Evolutionary conservation across 2,797 vertebrate genomes (phyloP), one percentile per base, ranked within the genome.

Genomic region (Australoheros facetus): DNA sequence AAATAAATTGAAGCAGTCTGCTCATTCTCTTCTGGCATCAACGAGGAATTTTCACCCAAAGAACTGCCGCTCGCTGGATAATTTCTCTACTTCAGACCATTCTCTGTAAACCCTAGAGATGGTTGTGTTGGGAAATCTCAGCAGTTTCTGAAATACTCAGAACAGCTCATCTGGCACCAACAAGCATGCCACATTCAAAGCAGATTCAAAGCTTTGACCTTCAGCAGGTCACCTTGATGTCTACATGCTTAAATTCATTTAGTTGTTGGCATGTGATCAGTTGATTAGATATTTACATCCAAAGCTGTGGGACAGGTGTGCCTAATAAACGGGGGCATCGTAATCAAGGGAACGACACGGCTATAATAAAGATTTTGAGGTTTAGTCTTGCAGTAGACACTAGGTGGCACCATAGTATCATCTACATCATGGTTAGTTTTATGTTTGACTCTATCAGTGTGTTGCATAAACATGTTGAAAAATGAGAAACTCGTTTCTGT

Each of bases 381-480:
- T 54, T 51, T 26, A 45, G 26, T 62, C 56, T 16, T 7, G 3
- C 7, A 72, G 62, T 30, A 37, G 54, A 59, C 95, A 89, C 82
- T 72, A 85, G 93, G 56, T 92, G 94, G 81, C 87, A 90, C 81
- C 85, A 88, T 88, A 51, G 39, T n/a, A 53, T 28, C 64, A 75
- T 55, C 19, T 56, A 14, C 5, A 19, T 34, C 55, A 26, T 48
- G 39, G 45, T 17, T 48, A 16, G 26, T 26, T 26, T 26, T 26
- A 26, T 26, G 26, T 26, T 26, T 26, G 26, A 26, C 26, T 26
- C 26, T 26, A 26, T 28, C 64, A 30, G 64, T 30, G 19, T 4
- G 9, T 48, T 66, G 23, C 9, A 48, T 66, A 66, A 66, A 48
- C 39, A 66, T 66, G 23, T 48, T 66, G 23, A 16, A 66, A 48